Conservation (phyloP, 30 jellyfish, hydroid and myxozoan species). For the Hydractinia echinata region DNA sequence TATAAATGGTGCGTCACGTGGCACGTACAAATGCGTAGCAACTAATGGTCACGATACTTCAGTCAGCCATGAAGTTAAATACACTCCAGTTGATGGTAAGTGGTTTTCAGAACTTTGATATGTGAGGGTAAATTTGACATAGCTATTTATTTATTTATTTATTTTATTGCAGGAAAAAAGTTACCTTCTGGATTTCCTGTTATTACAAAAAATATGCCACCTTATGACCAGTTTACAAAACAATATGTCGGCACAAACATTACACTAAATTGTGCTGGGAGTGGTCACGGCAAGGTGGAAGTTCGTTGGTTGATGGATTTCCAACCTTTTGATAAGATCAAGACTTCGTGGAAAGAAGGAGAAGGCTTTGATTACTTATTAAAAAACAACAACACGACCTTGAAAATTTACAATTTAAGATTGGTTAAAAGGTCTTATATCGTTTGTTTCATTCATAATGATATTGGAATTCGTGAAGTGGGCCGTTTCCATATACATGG, state of each 20-base stretch:
- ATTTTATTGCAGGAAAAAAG: constrained; percentile 39
- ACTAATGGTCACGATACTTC: constrained; percentile 25
- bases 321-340: constrained; percentile 9
- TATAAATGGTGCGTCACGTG: not conserved
- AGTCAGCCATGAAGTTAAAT: not conserved
- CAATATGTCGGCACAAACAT: constrained; percentile 29
- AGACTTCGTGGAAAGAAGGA: not conserved
- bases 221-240: not conserved
- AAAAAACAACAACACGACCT: constrained; percentile 1
- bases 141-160: not conserved
- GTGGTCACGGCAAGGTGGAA: constrained; percentile 28
- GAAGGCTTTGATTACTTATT: constrained; percentile 15
- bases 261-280: constrained; percentile 35
- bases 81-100: constrained; percentile 17
- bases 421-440: not conserved
- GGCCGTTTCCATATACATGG: constrained; percentile 23
- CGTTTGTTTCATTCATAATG: constrained; percentile 18
- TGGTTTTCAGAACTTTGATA: not conserved
- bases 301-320: constrained; percentile 27
- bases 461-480: constrained; percentile 21
- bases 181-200: constrained; percentile 82
- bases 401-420: constrained; percentile 16
- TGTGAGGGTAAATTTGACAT: not conserved
- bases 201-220: constrained; percentile 16
- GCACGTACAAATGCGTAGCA: constrained; percentile 28